Base-by-base conservation (phyloP, 2,888 invertebrate genomes). In the Cynaeus angustus region DNA sequence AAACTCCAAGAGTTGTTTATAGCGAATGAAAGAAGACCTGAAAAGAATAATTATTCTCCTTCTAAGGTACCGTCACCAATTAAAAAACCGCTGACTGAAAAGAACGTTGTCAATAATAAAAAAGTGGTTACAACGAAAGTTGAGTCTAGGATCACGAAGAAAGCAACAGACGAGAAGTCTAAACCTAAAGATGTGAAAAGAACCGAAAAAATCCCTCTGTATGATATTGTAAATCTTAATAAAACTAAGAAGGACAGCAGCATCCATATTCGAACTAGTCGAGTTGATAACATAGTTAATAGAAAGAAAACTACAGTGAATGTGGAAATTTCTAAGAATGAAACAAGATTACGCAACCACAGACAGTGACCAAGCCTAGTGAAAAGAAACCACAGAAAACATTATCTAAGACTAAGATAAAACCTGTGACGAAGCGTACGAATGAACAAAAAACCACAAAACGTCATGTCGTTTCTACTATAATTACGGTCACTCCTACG, bases 351-450 rank as follows among this genome's bases (percentile, higher is more conserved):
- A n/a, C n/a, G n/a, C n/a, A n/a, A n/a, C n/a, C n/a, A n/a, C n/a
- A 65, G 62, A 59, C 13, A 59, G 80, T n/a, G 86, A 83, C 75
- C 62, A 77, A 48, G 46, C 37, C 21, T 5, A 12, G n/a, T 82
- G 81, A 77, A 82, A 82, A 45, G 33, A 65, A 37, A 6, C 14
- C 26, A 13, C 85, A 83, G 75, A 86, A 86, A 41, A 80, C 81
- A 48, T 77, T 81, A 41, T 82, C 65, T 1, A 77, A 71, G 68
- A 50, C 46, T 5, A 41, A 65, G 12, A 58, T 53, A 53, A 37
- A 61, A 48, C 33, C 66, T 46, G 52, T 38, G 73, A 82, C 26
- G 77, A 80, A 74, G 28, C 82, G 86, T 46, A 88, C 83, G 10
- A 61, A 65, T 6, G n/a, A n/a, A n/a, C n/a, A n/a, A n/a, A n/a